Conservation (phyloP, 1,140 invertebrate species). For the Trigoniulus corallinus region DNA sequence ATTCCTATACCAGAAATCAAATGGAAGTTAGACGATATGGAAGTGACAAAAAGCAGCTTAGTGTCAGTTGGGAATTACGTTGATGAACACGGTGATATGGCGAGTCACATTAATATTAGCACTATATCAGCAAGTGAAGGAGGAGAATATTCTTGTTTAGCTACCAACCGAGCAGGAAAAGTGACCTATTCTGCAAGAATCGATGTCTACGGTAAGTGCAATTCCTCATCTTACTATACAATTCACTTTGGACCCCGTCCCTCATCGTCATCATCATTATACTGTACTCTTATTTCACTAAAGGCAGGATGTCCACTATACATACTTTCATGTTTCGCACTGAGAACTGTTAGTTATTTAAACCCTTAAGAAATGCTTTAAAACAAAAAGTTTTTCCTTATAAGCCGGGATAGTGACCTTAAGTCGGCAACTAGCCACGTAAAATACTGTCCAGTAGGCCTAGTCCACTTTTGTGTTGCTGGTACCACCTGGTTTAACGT, state of each 20-base stretch:
- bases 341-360: no score
- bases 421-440: no score
- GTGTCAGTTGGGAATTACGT: constrained; percentile 81
- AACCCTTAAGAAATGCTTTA: no score
- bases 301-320: no score
- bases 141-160: constrained; percentile 74
- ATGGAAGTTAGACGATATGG: constrained; percentile 42
- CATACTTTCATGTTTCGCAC: no score
- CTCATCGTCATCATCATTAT: no score
- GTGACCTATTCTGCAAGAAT: constrained; percentile 39
- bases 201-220: constrained; percentile 43
- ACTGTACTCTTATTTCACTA: constrained; percentile 15
- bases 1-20: constrained; percentile 82
- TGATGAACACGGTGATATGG: constrained; percentile 76
- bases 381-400: no score
- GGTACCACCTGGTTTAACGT: no score
- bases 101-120: constrained; percentile 87
- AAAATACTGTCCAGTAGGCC: no score
- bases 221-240: not conserved
- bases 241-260: no score
- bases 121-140: constrained; percentile 75
- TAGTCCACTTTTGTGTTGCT: no score
- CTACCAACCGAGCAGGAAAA: constrained; percentile 57
- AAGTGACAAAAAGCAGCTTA: constrained; percentile 49
- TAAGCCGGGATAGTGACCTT: no score